Conservation (phyloP, 2,797 vertebrate genomes). For the Apogon talboti region DNA sequence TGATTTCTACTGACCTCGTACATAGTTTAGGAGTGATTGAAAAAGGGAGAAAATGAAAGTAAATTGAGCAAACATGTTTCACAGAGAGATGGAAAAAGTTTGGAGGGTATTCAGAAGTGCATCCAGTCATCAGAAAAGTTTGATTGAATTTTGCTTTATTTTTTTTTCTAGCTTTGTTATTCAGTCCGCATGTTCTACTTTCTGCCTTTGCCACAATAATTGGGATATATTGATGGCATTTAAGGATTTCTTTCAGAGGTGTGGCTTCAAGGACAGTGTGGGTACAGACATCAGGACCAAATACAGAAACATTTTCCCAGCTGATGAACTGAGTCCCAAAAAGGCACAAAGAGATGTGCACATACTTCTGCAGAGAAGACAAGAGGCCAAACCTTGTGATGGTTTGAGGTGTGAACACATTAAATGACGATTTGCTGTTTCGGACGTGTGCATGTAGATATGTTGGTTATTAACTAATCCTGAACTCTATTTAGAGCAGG, state of each 20-base stretch:
- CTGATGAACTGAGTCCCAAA: conserved; percentile 5
- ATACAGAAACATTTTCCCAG: conserved; percentile 5
- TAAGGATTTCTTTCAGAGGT: conserved; percentile 18
- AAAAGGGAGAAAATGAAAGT: too few relatives aligned
- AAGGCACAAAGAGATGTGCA: background rate
- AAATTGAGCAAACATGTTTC: too few relatives aligned
- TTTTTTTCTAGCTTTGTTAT: conserved; percentile 23
- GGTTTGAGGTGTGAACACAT: background rate
- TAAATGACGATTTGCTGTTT: background rate
- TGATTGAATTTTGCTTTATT: conserved; percentile 38
- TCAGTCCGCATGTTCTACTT: conserved; percentile 7
- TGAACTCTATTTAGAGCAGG: background rate
- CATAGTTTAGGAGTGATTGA: background rate
- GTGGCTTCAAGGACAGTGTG: conserved; percentile 32
- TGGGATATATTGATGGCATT: conserved; percentile 27
- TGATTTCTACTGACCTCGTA: too few relatives aligned
- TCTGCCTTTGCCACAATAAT: conserved; percentile 32
- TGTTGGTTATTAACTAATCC: conserved; percentile 6
- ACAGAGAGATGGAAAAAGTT: background rate
- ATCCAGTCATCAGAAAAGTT: conserved; percentile 29
- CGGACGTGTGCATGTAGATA: conserved; percentile 3
- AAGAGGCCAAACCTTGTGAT: background rate
- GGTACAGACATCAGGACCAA: conserved; percentile 3
- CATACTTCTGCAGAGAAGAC: background rate
- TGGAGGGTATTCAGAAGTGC: conserved; percentile 16